Evolutionary conservation across 2,888 invertebrate species (phyloP).

Genomic region (Hartigia nigra): DNA sequence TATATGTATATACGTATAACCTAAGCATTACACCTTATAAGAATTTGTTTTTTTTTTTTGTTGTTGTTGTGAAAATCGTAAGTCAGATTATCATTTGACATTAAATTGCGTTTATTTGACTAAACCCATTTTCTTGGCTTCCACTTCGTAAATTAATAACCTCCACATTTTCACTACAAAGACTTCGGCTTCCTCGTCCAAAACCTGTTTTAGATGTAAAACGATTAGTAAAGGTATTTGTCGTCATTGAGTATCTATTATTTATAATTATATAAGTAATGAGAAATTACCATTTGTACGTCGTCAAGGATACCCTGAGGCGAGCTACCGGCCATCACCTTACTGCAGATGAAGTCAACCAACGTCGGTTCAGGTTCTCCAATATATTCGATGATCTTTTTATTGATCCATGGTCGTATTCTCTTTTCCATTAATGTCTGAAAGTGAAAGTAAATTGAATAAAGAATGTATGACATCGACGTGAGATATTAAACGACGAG

Average conservation of each 20-base stretch:
- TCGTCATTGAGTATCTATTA: conserved; percentile 13
- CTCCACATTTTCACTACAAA: conserved; percentile 99
- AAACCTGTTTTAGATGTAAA: conserved; percentile 75
- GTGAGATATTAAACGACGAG: conserved; percentile 11
- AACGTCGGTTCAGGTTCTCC: conserved; percentile 98
- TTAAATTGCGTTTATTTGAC: conserved; percentile 71
- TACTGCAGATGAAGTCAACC: conserved; percentile 99
- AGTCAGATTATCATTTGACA: conserved; percentile 42
- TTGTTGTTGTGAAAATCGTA: conserved; percentile 47
- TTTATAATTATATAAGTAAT: conserved; percentile 7
- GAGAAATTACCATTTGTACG: conserved; percentile 90
- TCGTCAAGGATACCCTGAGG: conserved; percentile 97
- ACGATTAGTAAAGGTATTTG: conserved; percentile 13
- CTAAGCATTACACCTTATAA: conserved; percentile 49
- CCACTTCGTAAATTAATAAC: conserved; percentile 98
- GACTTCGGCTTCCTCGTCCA: conserved; percentile 99
- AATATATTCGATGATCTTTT: conserved; percentile 99
- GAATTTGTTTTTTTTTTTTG: conserved; percentile 50
- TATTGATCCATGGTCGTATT: conserved; percentile 99
- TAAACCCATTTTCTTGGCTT: conserved; percentile 95
- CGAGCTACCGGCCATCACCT: conserved; percentile 92
- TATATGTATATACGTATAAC: conserved; percentile 38
- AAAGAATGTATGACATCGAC: conserved; percentile 8
- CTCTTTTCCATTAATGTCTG: conserved; percentile 90
- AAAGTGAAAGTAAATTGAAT: conserved; percentile 71